These are phyloP conservation scores for Riparia riparia DNA, from an alignment of 2,113 vertebrate species.

Conservation along the genomic window DNA sequence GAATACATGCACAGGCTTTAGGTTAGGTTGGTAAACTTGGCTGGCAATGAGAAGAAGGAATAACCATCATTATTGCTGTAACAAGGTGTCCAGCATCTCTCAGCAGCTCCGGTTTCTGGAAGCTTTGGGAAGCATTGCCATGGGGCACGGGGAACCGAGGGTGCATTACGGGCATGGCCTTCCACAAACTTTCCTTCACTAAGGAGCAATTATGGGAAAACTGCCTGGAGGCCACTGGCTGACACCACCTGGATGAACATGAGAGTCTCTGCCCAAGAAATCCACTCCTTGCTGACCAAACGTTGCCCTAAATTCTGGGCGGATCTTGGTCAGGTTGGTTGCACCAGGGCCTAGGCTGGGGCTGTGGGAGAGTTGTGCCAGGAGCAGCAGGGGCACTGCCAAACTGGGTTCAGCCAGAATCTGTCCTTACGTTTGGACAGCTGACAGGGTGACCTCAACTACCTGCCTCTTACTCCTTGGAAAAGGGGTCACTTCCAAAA, in stretches of 20 bases:
- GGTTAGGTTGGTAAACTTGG: conserved; percentile 9
- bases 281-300: conserved; percentile 20
- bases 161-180: neutral
- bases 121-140: neutral
- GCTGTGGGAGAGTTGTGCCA: neutral
- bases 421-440: neutral
- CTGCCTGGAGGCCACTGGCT: neutral
- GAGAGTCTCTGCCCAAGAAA: neutral
- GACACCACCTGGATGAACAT: neutral
- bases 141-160: neutral
- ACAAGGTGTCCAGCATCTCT: neutral
- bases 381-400: neutral
- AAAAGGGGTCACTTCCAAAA: neutral
- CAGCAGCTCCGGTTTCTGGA: neutral
- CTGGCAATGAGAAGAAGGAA: conserved; percentile 9
- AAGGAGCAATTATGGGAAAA: neutral
- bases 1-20: conserved; percentile 56
- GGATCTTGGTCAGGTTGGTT: neutral
- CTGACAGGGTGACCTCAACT: neutral
- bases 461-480: neutral
- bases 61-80: neutral
- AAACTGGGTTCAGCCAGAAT: neutral
- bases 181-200: neutral
- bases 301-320: neutral
- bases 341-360: neutral